Base-by-base conservation (phyloP, 2,113 vertebrate genomes). In the Oncorhynchus nerka region DNA sequence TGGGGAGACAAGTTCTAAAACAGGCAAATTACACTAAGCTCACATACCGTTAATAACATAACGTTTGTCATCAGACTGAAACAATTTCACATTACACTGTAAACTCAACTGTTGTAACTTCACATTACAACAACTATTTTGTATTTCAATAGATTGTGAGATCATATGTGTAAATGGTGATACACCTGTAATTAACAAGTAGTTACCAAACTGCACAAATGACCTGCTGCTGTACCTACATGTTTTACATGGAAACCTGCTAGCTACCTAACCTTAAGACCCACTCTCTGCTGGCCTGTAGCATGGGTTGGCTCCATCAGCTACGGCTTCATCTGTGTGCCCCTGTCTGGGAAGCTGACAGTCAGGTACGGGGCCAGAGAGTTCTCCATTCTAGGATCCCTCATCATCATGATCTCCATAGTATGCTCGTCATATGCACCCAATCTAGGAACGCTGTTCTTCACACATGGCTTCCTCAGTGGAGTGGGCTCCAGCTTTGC, bases 381-480 rank as follows among this genome's bases (percentile, higher is more conserved):
- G 80, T 39, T 79, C 55, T 22, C 22, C 73, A 68, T 68, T 49
- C n/a, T 51, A 72, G 79, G 75, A 78, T 80, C 64, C 65, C 7
- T 84, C 1, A 30, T 77, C 68, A 67, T 16, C 73, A 13, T 74
- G 9, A 8, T 84, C 75, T 64, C 65, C 68, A 66, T 84, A 22
- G 22, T 86, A 26, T 68, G 62, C 6, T 86, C 19, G 12, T 81
- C n/a, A 8, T 86, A 76, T 76, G 16, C 32, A 70, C 3, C 15
- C 22, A 55, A 75, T 34, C 67, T 86, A 39, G 48, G 64, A 26
- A 7, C 75, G 66, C 61, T 83, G 2, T 74, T 84, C 81, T 79
- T 84, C 76, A 85, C 39, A 28, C 75, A 75, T 3, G 19, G 73
- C 72, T 71, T 87, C 73, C 28, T 87, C 28, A 71, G 71, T 70